Evolutionary conservation across 2,888 invertebrate genomes (phyloP).

Genomic region (Eupeodes luniger): DNA sequence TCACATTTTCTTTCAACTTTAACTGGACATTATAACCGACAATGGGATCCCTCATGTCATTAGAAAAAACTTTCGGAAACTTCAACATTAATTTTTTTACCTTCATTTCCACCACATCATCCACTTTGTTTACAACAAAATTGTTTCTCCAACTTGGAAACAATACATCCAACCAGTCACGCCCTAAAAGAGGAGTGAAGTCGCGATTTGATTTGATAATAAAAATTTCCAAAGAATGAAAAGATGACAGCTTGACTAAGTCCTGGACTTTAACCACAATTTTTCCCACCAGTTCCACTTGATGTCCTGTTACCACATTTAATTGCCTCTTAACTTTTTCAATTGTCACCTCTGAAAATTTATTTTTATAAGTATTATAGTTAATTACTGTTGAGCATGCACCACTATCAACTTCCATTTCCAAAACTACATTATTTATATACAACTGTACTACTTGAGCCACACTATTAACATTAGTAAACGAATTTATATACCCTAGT

Average conservation of each 20-base stretch:
- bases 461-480: slow-evolving; percentile 28
- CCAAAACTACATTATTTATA: slow-evolving; percentile 38
- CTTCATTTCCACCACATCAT: slow-evolving; percentile 38
- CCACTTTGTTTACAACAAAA: slow-evolving; percentile 39
- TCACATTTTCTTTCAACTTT: slow-evolving; percentile 27
- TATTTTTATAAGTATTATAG: slow-evolving; percentile 27
- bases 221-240: too few relatives aligned
- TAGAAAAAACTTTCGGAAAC: slow-evolving; percentile 45
- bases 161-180: too few relatives aligned
- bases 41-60: slow-evolving; percentile 17
- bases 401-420: slow-evolving; percentile 43
- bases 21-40: slow-evolving; percentile 24
- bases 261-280: too few relatives aligned
- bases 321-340: neutral
- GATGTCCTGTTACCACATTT: too few relatives aligned
- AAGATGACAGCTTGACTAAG: too few relatives aligned
- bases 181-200: too few relatives aligned
- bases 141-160: slow-evolving; percentile 22
- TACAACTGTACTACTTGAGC: slow-evolving; percentile 24
- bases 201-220: too few relatives aligned
- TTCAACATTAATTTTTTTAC: slow-evolving; percentile 11
- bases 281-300: too few relatives aligned
- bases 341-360: slow-evolving; percentile 10
- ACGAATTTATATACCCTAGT: slow-evolving; percentile 35
- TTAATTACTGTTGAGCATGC: slow-evolving; percentile 46